These are phyloP conservation scores for Zaprionus camerounensis DNA, from an alignment of 1,140 invertebrate species.

Conservation along the genomic window DNA sequence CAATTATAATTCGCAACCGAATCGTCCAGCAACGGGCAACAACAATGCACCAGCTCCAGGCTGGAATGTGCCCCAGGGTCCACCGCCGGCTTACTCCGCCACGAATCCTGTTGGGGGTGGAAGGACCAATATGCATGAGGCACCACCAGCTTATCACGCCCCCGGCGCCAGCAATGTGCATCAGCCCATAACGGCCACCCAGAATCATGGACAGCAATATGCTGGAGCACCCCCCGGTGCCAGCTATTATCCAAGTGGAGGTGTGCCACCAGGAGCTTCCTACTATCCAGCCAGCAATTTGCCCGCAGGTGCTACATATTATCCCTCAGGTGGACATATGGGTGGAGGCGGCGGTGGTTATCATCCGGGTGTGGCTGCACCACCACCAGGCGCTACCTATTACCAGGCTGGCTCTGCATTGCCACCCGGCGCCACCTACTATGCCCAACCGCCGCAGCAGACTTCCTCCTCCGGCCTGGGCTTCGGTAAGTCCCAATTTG, in stretches of 20 bases:
- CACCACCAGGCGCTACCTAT: slow-evolving; percentile 76
- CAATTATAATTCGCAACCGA: slow-evolving; percentile 78
- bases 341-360: slow-evolving; percentile 65
- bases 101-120: slow-evolving; percentile 65
- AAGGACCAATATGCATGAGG: slow-evolving; percentile 70
- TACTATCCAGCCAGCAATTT: slow-evolving; percentile 19
- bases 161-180: slow-evolving; percentile 62
- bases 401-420: slow-evolving; percentile 69
- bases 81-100: slow-evolving; percentile 75
- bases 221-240: slow-evolving; percentile 62
- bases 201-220: slow-evolving; percentile 63
- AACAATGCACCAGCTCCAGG: slow-evolving; percentile 47
- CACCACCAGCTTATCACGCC: slow-evolving; percentile 69
- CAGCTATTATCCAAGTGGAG: slow-evolving; percentile 60
- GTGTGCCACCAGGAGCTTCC: too few relatives aligned
- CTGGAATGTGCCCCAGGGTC: slow-evolving; percentile 80
- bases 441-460: slow-evolving; percentile 68
- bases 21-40: slow-evolving; percentile 57
- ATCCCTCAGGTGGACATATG: slow-evolving; percentile 55
- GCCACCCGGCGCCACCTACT: slow-evolving; percentile 73
- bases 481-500: slow-evolving; percentile 62
- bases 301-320: slow-evolving; percentile 55
- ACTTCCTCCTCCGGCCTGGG: slow-evolving; percentile 77
- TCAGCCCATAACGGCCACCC: slow-evolving; percentile 60
- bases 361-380: slow-evolving; percentile 50